Percentiles rank a stretch among this genome's conserved stretches.
phyloP scores from a whole-genome alignment of 2,113 vertebrate genomes.

The Rhabdomys dilectus region DNA sequence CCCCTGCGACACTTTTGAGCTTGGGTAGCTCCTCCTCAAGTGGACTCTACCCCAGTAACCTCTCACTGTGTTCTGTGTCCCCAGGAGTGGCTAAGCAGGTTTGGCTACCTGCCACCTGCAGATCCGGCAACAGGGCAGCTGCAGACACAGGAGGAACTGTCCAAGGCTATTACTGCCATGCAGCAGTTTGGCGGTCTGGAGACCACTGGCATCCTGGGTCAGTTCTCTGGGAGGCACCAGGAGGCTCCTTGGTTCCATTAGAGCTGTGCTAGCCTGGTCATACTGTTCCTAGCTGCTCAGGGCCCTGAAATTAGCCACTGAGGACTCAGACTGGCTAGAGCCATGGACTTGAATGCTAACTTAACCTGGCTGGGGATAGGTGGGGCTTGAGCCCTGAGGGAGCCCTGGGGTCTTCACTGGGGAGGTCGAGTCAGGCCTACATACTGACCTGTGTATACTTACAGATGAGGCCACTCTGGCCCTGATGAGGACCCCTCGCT shows the following conservation, averaged over 20 bases:
- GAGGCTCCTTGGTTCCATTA: not conserved
- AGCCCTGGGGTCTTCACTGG: fast-evolving
- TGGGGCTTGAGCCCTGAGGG: not conserved
- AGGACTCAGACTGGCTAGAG: not conserved
- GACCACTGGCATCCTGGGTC: constrained; percentile 94
- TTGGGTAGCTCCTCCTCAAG: too few species aligned
- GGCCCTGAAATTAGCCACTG: not conserved
- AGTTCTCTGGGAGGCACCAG: not conserved
- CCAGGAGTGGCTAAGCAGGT: constrained; percentile 97
- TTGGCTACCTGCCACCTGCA: constrained; percentile 95
- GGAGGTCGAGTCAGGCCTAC: not conserved
- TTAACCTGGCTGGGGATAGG: not conserved
- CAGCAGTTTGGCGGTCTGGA: constrained; percentile 96
- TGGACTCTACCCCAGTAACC: fast-evolving
- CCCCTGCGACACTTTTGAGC: not conserved
- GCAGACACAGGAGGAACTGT: constrained; percentile 94
- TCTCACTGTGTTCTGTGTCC: not conserved
- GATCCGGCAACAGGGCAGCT: constrained; percentile 92
- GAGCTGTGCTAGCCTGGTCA: too few species aligned
- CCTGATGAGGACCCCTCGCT: constrained; percentile 97
- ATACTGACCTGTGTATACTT: not conserved
- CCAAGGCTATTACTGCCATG: constrained; percentile 96
- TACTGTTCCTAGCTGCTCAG: not conserved
- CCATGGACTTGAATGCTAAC: too few species aligned
- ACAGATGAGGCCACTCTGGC: constrained; percentile 94